Evolutionary conservation across 2,113 vertebrate species (phyloP), one percentile per base, ranked within the genome.

Genomic region (Capra hircus): DNA sequence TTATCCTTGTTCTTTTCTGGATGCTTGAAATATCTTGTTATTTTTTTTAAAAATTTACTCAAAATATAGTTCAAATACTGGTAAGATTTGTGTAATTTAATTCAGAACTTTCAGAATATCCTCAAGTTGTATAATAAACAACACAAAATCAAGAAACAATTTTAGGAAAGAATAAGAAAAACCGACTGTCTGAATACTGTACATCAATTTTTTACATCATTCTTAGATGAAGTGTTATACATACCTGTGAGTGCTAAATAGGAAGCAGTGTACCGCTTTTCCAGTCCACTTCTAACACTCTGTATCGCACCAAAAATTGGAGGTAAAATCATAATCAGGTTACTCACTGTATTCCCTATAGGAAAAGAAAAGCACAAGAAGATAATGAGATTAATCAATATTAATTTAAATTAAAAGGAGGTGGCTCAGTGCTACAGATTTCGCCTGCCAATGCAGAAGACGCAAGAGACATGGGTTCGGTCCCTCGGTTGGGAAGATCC

Each of bases 311-410:
- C 99, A 90, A 99, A 99, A 92, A 99, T 98, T 74, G 99, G 99
- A 99, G 99, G 99, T 97, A 99, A 98, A 98, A 99, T 99, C 99
- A 99, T 99, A 97, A 99, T 99, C 99, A 99, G 99, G 99, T 99
- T 99, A 98, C 99, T 99, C 98, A 99, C 99, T 78, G 99, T 99
- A 99, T 99, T 99, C 99, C 99, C 99, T 99, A 98, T 17, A 97
- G 25, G 95, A 97, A 16, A 98, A 98, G 97, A 98, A 98, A 97
- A 98, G 96, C 0, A 48, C 96, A 93, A 98, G 17, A 62, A 97
- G 11, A 97, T 48, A 85, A 94, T 98, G 81, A 98, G 52, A 87
- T 4, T 55, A 53, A 43, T 57, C 50, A 95, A 21, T 2, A 53
- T 21, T 13, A 96, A 7, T 95, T 96, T 30, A 96, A 43, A 77